Percentiles rank a stretch among this genome's conserved stretches.
Evolutionary conservation across 2,113 vertebrate genomes (phyloP).

Genomic region (Pimephales promelas): DNA sequence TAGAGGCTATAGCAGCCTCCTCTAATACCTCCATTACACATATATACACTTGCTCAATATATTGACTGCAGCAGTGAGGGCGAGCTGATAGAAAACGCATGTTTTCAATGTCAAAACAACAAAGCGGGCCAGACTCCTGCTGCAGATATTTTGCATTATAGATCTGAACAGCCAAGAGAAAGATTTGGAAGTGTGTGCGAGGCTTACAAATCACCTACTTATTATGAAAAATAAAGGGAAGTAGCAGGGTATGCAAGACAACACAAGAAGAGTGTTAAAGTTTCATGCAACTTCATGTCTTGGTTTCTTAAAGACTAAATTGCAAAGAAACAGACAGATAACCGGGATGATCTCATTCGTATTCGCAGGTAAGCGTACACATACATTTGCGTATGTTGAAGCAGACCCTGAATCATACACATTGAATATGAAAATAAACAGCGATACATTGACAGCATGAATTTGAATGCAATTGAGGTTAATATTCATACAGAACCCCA

Average conservation of each 20-base stretch:
- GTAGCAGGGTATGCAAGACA: slow-evolving; percentile 15
- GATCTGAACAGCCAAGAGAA: slow-evolving; percentile 47
- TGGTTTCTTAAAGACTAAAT: background rate
- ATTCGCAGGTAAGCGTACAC: background rate
- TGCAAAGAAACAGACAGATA: background rate
- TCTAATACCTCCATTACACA: slow-evolving; percentile 51
- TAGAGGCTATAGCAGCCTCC: slow-evolving; percentile 44
- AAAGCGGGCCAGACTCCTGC: slow-evolving; percentile 42
- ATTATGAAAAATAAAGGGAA: slow-evolving; percentile 21
- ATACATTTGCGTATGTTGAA: background rate
- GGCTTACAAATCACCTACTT: slow-evolving; percentile 19
- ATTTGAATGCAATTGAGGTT: background rate
- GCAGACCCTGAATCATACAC: background rate
- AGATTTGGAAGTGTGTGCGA: slow-evolving; percentile 1
- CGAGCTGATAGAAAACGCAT: slow-evolving; percentile 45
- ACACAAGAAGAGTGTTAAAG: slow-evolving; percentile 7
- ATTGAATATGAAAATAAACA: no score
- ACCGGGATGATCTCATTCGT: background rate
- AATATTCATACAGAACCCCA: background rate
- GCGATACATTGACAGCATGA: background rate
- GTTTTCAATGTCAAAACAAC: slow-evolving; percentile 57
- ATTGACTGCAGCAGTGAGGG: slow-evolving; percentile 39
- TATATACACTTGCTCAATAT: slow-evolving; percentile 53
- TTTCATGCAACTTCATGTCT: background rate
- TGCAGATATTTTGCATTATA: slow-evolving; percentile 55